Percentiles rank a stretch among this genome's conserved stretches.
phyloP scores from a whole-genome alignment of 2,113 vertebrate genomes.

The Danionella cerebrum region DNA sequence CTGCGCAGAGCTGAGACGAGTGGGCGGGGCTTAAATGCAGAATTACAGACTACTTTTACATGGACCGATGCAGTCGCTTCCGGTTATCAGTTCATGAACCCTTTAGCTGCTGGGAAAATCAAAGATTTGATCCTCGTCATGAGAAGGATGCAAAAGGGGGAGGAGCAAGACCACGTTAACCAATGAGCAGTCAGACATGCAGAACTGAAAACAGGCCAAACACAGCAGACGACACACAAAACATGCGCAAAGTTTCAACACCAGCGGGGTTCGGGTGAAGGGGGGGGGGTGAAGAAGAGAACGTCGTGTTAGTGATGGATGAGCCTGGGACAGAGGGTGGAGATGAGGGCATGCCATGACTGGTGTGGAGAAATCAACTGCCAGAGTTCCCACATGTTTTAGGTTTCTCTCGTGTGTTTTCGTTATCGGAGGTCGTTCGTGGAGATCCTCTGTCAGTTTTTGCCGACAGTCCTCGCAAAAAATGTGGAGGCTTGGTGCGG shows the following conservation, averaged over 20 bases:
- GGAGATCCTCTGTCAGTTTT: slow-evolving; percentile 76
- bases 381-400: slow-evolving; percentile 69
- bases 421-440: no score
- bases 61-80: no score
- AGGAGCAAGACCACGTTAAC: slow-evolving; percentile 3
- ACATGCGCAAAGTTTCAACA: slow-evolving; percentile 79
- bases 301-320: slow-evolving; percentile 58
- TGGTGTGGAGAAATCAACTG: slow-evolving; percentile 73
- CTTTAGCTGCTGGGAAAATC: slow-evolving; percentile 1
- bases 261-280: slow-evolving; percentile 39
- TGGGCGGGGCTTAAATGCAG: no score
- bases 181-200: slow-evolving; percentile 9
- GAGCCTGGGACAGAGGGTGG: slow-evolving; percentile 39
- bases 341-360: slow-evolving; percentile 87
- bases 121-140: background rate
- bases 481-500: slow-evolving; percentile 63
- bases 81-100: no score
- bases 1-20: no score
- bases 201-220: slow-evolving; percentile 32
- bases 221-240: slow-evolving; percentile 38
- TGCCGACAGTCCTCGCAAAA: slow-evolving; percentile 74
- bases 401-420: slow-evolving; percentile 36
- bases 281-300: slow-evolving; percentile 58
- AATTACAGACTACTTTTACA: no score
- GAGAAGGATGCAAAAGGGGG: background rate